Conservation (phyloP, 1,140 invertebrate species). For the Pristionchus pacificus region DNA sequence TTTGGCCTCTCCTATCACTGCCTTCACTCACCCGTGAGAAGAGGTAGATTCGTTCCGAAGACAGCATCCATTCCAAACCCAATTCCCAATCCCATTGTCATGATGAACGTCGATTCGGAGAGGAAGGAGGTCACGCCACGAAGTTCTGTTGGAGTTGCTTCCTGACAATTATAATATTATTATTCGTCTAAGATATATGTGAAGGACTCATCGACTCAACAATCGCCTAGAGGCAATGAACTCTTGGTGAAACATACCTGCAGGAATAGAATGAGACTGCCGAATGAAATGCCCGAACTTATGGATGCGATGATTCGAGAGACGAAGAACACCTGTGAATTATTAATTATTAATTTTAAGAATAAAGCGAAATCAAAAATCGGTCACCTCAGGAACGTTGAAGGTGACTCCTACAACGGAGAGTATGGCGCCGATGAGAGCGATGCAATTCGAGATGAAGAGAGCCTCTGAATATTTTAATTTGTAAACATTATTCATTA, state of each 20-base stretch:
- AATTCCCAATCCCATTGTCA: slow-evolving; percentile 45
- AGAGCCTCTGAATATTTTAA: slow-evolving; percentile 36
- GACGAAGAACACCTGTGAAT: slow-evolving; percentile 36
- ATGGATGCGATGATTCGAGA: slow-evolving; percentile 40
- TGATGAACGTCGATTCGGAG: slow-evolving; percentile 41
- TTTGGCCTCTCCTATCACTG: no score
- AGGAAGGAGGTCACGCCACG: slow-evolving; percentile 46
- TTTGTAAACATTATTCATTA: slow-evolving; percentile 21
- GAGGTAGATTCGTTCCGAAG: slow-evolving; percentile 37
- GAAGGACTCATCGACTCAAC: no score
- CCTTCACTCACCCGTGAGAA: slow-evolving; percentile 34
- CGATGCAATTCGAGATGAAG: slow-evolving; percentile 34
- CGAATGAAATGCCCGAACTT: slow-evolving; percentile 45
- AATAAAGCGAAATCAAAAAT: no score
- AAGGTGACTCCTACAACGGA: no score
- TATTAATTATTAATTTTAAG: no score
- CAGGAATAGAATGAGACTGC: slow-evolving; percentile 47
- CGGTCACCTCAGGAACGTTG: no score
- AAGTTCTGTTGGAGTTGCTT: slow-evolving; percentile 45
- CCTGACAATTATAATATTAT: slow-evolving; percentile 32
- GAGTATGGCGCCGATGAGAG: slow-evolving; percentile 21
- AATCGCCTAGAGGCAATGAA: no score
- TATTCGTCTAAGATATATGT: not conserved
- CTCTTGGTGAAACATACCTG: no score
- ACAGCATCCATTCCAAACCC: slow-evolving; percentile 47